Percentiles rank a stretch among this genome's conserved stretches.
Evolutionary conservation across 2,797 vertebrate species (phyloP).

Genomic region (Sparidentex hasta): DNA sequence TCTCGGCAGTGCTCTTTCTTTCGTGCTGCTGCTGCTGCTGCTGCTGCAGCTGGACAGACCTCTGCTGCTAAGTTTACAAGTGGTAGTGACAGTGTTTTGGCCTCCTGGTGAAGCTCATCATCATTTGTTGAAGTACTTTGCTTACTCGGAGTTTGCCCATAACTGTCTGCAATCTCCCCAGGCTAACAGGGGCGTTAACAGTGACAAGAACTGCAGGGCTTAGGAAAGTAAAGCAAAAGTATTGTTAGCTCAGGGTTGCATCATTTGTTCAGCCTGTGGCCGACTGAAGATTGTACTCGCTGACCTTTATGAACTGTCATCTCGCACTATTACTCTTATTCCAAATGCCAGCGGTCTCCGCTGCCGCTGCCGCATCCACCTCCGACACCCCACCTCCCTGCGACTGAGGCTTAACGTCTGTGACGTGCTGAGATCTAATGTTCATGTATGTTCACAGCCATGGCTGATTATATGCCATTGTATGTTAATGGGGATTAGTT

Average conservation of each 20-base stretch:
- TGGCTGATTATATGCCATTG: neutral
- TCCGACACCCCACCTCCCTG: neutral
- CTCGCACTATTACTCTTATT: neutral
- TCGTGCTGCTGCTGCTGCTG: neutral
- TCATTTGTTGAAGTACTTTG: neutral
- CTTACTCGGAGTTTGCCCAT: neutral
- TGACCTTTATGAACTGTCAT: slow-evolving; percentile 9
- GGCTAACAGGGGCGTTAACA: neutral
- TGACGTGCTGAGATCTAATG: neutral
- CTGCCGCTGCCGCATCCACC: neutral
- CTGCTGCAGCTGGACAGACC: neutral
- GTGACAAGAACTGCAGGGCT: neutral
- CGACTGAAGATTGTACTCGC: neutral
- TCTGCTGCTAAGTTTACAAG: neutral
- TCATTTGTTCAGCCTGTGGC: slow-evolving; percentile 13
- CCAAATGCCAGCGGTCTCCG: neutral
- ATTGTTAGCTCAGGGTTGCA: slow-evolving; percentile 6
- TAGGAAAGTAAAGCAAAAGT: neutral
- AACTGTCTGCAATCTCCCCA: neutral
- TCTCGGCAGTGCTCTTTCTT: neutral
- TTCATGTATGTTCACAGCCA: neutral
- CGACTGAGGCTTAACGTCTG: neutral
- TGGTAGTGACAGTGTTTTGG: neutral
- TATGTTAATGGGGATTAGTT: neutral
- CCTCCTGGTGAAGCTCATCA: neutral